phyloP scores from a whole-genome alignment of 2,113 vertebrate genomes.

The Chlamydotis undulata region DNA sequence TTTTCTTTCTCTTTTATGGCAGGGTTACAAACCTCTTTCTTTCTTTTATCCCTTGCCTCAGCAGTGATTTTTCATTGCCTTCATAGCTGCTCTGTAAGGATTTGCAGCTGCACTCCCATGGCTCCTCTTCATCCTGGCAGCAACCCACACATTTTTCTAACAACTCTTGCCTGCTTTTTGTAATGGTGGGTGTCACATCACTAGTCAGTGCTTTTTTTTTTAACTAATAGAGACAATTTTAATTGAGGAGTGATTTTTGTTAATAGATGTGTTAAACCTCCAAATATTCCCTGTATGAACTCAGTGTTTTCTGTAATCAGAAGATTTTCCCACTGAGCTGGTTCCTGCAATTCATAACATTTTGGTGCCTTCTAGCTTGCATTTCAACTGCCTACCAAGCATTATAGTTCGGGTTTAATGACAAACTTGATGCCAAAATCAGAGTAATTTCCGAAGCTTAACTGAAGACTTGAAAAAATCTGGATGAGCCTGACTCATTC shows the following conservation, averaged over 20 bases:
- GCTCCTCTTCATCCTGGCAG: slow-evolving; percentile 42
- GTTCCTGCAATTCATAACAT: neutral
- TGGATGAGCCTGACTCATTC: neutral
- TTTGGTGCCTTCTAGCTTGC: neutral
- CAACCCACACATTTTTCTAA: neutral
- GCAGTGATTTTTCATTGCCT: slow-evolving; percentile 51
- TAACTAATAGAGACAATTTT: slow-evolving; percentile 45
- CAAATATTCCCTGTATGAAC: neutral
- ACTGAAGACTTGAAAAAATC: neutral
- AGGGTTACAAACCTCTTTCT: neutral
- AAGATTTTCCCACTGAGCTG: neutral
- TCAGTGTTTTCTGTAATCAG: neutral
- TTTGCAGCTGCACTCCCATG: slow-evolving; percentile 70
- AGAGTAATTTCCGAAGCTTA: neutral
- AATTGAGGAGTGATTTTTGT: slow-evolving; percentile 12
- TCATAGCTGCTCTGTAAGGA: slow-evolving; percentile 25
- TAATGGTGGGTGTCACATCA: neutral
- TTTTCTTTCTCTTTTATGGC: neutral
- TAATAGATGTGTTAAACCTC: neutral
- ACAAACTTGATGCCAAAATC: neutral
- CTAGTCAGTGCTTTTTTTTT: neutral
- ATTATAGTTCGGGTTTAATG: neutral
- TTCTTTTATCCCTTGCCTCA: neutral
- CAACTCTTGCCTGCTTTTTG: neutral
- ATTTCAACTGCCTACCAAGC: neutral